Percentiles rank a stretch among this genome's conserved stretches.
Evolutionary conservation across 37 sponge, comb jelly and placozoan species (phyloP).

Genomic region (Tethya wilhelma): DNA sequence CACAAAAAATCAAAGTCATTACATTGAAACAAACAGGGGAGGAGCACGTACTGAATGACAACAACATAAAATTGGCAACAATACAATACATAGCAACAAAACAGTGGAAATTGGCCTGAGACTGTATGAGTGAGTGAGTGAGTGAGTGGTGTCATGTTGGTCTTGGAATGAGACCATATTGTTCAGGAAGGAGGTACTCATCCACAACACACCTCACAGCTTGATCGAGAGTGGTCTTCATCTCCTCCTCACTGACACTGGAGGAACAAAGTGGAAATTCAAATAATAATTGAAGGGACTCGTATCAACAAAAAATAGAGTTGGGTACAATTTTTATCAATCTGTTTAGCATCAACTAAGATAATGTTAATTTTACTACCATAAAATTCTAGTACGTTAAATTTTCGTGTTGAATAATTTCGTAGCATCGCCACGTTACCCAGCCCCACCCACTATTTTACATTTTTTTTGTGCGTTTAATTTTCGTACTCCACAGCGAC

Average conservation of each 20-base stretch:
- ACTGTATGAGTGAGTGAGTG: not conserved
- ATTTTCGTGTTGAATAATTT: too few species aligned
- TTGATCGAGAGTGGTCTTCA: slow-evolving; percentile 9
- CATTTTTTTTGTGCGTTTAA: too few species aligned
- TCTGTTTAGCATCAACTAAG: too few species aligned
- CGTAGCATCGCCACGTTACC: too few species aligned
- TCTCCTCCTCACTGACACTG: slow-evolving; percentile 24
- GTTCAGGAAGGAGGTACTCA: slow-evolving; percentile 69
- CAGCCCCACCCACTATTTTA: too few species aligned
- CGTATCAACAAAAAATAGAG: slow-evolving; percentile 1
- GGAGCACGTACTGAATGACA: not conserved
- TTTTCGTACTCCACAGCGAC: too few species aligned
- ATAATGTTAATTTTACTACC: too few species aligned
- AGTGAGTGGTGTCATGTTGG: not conserved
- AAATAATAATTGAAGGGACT: not conserved
- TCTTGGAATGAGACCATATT: slow-evolving; percentile 56
- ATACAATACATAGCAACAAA: not conserved
- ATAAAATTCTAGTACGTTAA: too few species aligned
- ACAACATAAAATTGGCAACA: not conserved
- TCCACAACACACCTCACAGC: slow-evolving; percentile 41
- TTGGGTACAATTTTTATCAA: too few species aligned
- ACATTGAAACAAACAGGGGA: not conserved
- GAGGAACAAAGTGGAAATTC: not conserved
- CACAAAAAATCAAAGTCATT: not conserved
- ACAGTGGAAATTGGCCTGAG: not conserved